These are phyloP conservation scores for Lysandra coridon DNA, from an alignment of 2,888 invertebrate species.

Conservation along the genomic window DNA sequence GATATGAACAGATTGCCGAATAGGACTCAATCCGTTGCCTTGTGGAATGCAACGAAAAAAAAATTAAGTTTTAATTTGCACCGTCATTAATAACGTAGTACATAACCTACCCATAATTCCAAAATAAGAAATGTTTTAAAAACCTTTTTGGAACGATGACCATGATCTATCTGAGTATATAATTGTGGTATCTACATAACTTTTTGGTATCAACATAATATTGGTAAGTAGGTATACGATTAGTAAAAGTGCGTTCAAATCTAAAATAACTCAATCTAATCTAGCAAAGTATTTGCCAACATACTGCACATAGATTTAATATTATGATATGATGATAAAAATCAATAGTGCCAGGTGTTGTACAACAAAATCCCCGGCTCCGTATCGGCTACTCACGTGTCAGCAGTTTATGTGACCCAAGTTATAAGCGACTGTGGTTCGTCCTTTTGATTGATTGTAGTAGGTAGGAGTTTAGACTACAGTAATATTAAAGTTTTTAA, in stretches of 20 bases:
- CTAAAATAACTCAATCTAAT: no score
- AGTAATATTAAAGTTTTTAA: no score
- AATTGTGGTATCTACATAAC: no score
- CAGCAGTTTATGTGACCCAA: constrained; percentile 47
- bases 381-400: constrained; percentile 54
- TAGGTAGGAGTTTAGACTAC: not conserved
- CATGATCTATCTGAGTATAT: no score
- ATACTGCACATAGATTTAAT: no score
- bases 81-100: not conserved
- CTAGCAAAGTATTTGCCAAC: no score
- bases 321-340: constrained; percentile 55
- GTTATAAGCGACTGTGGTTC: constrained; percentile 34
- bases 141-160: no score
- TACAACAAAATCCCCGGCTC: constrained; percentile 61
- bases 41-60: not conserved
- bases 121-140: no score
- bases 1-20: constrained; percentile 13
- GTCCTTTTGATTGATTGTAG: not conserved
- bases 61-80: not conserved
- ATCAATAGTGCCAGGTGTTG: constrained; percentile 70
- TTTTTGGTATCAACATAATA: no score
- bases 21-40: constrained; percentile 33
- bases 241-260: no score
- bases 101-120: no score
- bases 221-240: no score